Evolutionary conservation across 2,797 vertebrate species (phyloP), one percentile per base, ranked within the genome.

Genomic region (Pseudopleuronectes americanus): DNA sequence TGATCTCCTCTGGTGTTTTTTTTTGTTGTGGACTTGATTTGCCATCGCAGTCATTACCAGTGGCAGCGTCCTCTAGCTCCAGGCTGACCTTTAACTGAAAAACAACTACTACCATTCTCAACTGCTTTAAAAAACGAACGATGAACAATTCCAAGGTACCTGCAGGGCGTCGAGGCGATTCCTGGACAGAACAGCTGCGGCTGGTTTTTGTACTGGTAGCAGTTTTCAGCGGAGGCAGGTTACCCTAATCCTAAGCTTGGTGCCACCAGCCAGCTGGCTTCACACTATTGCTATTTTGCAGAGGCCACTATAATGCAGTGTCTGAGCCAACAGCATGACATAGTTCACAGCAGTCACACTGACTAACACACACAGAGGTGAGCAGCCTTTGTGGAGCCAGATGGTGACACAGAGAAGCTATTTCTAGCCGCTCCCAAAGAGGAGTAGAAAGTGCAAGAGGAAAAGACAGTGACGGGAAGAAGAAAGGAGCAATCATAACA

Each of bases 351-450:
- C 73, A 78, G 79, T 84, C 83, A 71, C 68, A 79, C 66, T 79
- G 84, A 71, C 80, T 80, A 85, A 79, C 75, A 68, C 76, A 86
- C 68, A 48, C 79, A 90, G 85, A 90, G 88, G 88, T 88, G 86
- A 83, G 77, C 77, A 74, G 84, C 70, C 79, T 84, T 80, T 79
- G 70, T 87, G 76, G 77, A 85, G 81, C 81, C 90, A 87, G 81
- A 90, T 89, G 85, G 88, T 90, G 85, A 89, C 85, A 91, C 65
- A 78, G 64, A 85, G 53, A 21, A 26, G 70, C 65, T 90, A 92
- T 90, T 91, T 89, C 83, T 89, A 87, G 81, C 55, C 12, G 62
- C 68, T 66, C 31, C 23, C 56, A 80, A 60, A 72, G 59, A 14
- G 22, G 43, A 59, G 36, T 45, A 63, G 63, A 75, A 59, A 56